phyloP scores from a whole-genome alignment of 2,113 vertebrate genomes.

The Vombatus ursinus region DNA sequence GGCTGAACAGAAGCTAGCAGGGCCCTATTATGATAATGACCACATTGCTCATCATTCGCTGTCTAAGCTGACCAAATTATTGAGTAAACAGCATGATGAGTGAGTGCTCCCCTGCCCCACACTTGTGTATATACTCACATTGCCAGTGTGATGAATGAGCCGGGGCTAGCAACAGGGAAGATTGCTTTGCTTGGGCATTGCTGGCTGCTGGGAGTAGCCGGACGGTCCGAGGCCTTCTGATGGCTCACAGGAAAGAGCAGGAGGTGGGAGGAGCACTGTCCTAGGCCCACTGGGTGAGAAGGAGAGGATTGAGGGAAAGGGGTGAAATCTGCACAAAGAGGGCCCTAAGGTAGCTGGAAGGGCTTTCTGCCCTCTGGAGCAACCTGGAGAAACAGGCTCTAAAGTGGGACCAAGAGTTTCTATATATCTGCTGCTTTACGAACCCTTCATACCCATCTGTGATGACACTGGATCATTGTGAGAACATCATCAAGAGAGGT shows the following conservation, averaged over 20 bases:
- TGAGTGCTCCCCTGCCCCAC: background rate
- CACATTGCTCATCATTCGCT: background rate
- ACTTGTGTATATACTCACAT: background rate
- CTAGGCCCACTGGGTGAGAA: background rate
- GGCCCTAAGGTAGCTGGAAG: background rate
- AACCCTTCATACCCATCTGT: background rate
- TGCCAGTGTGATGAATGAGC: background rate
- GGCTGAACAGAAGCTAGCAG: background rate
- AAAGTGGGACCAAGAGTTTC: background rate
- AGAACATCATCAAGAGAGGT: too few relatives aligned
- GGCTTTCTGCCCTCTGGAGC: too few relatives aligned
- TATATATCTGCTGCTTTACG: background rate
- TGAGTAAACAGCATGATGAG: background rate
- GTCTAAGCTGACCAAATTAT: background rate
- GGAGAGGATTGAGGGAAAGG: background rate
- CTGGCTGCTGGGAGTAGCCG: background rate
- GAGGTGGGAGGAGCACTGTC: background rate
- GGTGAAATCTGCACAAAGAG: background rate
- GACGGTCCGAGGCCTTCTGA: background rate
- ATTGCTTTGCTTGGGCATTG: background rate
- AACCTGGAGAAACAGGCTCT: too few relatives aligned
- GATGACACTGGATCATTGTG: too few relatives aligned
- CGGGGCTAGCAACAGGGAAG: background rate
- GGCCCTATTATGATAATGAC: background rate
- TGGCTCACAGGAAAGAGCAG: background rate